Base-by-base conservation (phyloP, 2,797 vertebrate genomes). In the Chelon labrosus region DNA sequence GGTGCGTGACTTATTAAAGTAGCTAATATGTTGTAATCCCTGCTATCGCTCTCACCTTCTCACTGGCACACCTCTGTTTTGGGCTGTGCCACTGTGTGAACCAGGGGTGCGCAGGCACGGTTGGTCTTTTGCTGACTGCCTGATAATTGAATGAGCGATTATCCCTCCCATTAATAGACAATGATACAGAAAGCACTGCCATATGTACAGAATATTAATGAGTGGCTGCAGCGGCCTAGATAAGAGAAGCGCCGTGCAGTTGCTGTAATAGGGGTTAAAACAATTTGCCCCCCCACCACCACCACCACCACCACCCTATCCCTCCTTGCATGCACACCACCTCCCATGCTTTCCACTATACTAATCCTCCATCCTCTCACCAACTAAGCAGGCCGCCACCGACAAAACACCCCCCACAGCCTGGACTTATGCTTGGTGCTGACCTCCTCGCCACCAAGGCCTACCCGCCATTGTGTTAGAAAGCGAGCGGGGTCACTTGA, bases 141-240 rank as follows among this genome's bases (percentile, higher is more conserved):
- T 95, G 97, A 98, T 98, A 98, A 97, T 95, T 96, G 96, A 96
- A 98, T 98, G 97, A 99, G 93, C 96, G 97, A 99, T 98, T 99
- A 98, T 97, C 94, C 96, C 90, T 95, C 96, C 92, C 96, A 97
- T 97, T 98, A 99, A 97, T 96, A 96, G 97, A 98, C 97, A 97
- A 95, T 96, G 97, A 99, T 95, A 97, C 95, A 96, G 95, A 94
- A 95, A 95, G 96, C 93, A 92, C 91, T 93, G 95, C 96, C 94
- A 94, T 95, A 96, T 94, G 95, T 96, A 95, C 92, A 88, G 97
- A 98, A 99, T 99, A 99, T 98, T 99, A 98, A 99, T 98, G 96
- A 98, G 96, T 93, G 95, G 97, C 97, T 99, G 97, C 96, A 93
- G 91, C 89, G 88, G 94, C 95, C 74, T 88, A 97, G 97, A 99